phyloP scores from a whole-genome alignment of 2,888 invertebrate genomes.

The Drosophila pseudotalamancana region DNA sequence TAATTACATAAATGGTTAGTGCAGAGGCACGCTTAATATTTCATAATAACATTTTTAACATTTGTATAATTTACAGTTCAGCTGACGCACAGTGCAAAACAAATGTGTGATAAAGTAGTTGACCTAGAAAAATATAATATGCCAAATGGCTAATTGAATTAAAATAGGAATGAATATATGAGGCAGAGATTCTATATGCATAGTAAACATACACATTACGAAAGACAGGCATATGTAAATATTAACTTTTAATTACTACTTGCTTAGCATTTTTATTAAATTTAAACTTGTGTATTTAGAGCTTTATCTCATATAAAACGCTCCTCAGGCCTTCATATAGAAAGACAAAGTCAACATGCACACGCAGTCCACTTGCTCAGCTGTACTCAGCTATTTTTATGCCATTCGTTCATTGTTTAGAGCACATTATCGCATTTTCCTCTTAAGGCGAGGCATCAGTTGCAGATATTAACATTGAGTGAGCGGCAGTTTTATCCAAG shows the following conservation, averaged over 20 bases:
- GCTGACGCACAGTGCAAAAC: background rate
- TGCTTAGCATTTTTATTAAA: too few relatives aligned
- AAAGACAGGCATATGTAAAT: too few relatives aligned
- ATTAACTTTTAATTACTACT: too few relatives aligned
- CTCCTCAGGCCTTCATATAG: background rate
- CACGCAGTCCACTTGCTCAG: constrained; percentile 31
- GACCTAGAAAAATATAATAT: too few relatives aligned
- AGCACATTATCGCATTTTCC: constrained; percentile 76
- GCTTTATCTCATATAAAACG: background rate
- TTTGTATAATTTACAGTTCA: constrained; percentile 1
- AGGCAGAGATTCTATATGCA: too few relatives aligned
- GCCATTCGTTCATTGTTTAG: constrained; percentile 69
- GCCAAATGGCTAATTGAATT: too few relatives aligned
- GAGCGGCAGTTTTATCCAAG: constrained; percentile 1
- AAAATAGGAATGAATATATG: too few relatives aligned
- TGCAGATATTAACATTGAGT: constrained; percentile 61
- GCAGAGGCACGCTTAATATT: background rate
- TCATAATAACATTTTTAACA: constrained; percentile 28
- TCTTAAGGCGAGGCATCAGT: constrained; percentile 74
- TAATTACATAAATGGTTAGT: constrained; percentile 52
- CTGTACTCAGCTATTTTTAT: constrained; percentile 69
- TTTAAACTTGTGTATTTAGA: too few relatives aligned
- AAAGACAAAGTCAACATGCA: background rate
- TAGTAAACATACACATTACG: too few relatives aligned
- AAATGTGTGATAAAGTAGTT: background rate